Base-by-base conservation (phyloP, 64 coral and sea anemone genomes). In the Cladopsammia gracilis region DNA sequence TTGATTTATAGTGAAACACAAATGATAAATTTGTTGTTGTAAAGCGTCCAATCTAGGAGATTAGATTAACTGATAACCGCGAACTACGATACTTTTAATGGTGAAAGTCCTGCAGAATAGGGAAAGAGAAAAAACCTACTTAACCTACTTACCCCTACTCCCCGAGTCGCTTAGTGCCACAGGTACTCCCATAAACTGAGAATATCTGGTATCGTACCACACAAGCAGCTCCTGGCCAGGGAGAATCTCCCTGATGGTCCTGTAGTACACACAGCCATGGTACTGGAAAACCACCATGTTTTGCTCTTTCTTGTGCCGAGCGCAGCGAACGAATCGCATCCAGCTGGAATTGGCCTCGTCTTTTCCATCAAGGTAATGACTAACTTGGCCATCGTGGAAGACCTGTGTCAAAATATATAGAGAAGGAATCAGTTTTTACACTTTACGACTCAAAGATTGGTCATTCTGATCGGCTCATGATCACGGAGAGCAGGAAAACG, bases 241-340 rank as follows among this genome's bases (percentile, higher is more conserved):
- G 44, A 96, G 81, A n/a, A 96, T 88, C 45, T 99, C 98, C 24
- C 89, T 88, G 76, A 93, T 94, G 6, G 98, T 99, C 52, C 98
- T 89, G 56, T 99, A 99, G 47, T 99, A 99, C 8, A 99, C 95
- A 20, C 98, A 99, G 1, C 98, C 98, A 66, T 99, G 98, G 18
- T 99, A 99, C 45, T 99, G 98, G 58, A 99, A 99, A 3, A 99
- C 91, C 12, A 99, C 98, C 98, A 99, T 99, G 83, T 99, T 99
- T 64, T 99, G 98, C 61, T 99, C 98, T 44, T 96, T 96, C 67
- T 96, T 96, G 76, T 99, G 98, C 4, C 98, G 75, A 59, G 98
- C 98, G 69, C 98, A 99, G 14, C 95, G 98, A 58, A 99, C 95
- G 50, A 99, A 99, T 1, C 98, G 82, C 98, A 99, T 99, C 98